Evolutionary conservation across 2,888 invertebrate genomes (phyloP).

Genomic region (Drosophila nigritarsus): DNA sequence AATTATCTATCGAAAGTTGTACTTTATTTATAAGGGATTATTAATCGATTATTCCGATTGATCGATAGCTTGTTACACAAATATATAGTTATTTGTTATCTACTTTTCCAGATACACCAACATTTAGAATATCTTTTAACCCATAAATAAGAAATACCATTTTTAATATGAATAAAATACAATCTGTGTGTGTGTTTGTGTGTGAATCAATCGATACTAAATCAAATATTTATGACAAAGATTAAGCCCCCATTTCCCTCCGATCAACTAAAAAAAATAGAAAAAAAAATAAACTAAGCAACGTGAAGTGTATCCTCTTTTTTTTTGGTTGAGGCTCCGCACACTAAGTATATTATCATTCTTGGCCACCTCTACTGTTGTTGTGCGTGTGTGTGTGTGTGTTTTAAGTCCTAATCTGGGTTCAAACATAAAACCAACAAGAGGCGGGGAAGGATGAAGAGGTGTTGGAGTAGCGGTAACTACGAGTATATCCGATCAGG

Average conservation of each 20-base stretch:
- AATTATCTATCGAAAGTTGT: neutral
- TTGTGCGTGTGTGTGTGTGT: constrained; percentile 14
- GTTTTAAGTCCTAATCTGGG: constrained; percentile 39
- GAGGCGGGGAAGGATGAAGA: neutral
- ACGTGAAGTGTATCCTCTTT: constrained; percentile 19
- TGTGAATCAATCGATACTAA: constrained; percentile 6
- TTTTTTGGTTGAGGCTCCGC: neutral
- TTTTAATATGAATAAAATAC: neutral
- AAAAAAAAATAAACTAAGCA: neutral
- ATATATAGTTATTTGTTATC: neutral
- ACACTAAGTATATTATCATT: constrained; percentile 7
- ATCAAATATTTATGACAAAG: constrained; percentile 8
- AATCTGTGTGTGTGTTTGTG: neutral
- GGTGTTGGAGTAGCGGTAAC: neutral
- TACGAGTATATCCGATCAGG: constrained; percentile 39
- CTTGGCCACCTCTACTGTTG: constrained; percentile 5
- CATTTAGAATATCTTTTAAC: neutral
- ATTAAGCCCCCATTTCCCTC: neutral
- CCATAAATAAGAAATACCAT: neutral
- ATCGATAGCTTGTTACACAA: neutral
- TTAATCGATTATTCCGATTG: neutral
- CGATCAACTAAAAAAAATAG: neutral
- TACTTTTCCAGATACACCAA: neutral
- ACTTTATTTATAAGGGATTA: neutral
- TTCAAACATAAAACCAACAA: constrained; percentile 2